These are phyloP conservation scores for Ctenosaura bakeri DNA, from an alignment of 2,797 vertebrate genomes.

Conservation along the genomic window DNA sequence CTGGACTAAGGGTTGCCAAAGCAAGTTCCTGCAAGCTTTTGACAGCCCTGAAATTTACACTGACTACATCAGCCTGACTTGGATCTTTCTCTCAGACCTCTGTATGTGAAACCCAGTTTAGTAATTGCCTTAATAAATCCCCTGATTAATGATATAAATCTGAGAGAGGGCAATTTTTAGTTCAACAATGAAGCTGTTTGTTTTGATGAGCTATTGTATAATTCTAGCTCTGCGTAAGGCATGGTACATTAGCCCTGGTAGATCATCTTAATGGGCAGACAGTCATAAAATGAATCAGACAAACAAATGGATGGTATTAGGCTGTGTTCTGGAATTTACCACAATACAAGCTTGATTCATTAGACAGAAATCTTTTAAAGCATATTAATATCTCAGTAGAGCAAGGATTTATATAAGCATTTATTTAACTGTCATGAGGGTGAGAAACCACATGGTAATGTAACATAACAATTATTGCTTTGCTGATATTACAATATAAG, in stretches of 20 bases:
- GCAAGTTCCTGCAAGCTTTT: conserved; percentile 4
- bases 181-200: conserved; percentile 57
- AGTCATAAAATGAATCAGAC: conserved; percentile 54
- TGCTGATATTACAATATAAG: conserved; percentile 8
- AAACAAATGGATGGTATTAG: conserved; percentile 63
- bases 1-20: not conserved
- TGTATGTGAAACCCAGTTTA: conserved; percentile 31
- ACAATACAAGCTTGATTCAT: conserved; percentile 38
- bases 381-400: conserved; percentile 30
- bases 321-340: conserved; percentile 49
- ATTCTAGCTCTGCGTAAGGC: conserved; percentile 48
- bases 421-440: conserved; percentile 3
- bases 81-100: conserved; percentile 42
- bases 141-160: conserved; percentile 64
- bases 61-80: conserved; percentile 39
- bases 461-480: conserved; percentile 28
- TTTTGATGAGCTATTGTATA: conserved; percentile 57
- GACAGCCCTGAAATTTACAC: not conserved
- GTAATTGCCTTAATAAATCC: conserved; percentile 37
- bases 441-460: conserved; percentile 17
- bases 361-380: conserved; percentile 51
- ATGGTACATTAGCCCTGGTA: conserved; percentile 56
- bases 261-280: conserved; percentile 59
- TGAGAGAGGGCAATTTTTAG: conserved; percentile 60
- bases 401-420: not conserved